A percentile compares a stretch with the other conserved stretches of the same genome.
phyloP scores from a whole-genome alignment of 2,113 vertebrate species.

The Lycaon pictus region DNA sequence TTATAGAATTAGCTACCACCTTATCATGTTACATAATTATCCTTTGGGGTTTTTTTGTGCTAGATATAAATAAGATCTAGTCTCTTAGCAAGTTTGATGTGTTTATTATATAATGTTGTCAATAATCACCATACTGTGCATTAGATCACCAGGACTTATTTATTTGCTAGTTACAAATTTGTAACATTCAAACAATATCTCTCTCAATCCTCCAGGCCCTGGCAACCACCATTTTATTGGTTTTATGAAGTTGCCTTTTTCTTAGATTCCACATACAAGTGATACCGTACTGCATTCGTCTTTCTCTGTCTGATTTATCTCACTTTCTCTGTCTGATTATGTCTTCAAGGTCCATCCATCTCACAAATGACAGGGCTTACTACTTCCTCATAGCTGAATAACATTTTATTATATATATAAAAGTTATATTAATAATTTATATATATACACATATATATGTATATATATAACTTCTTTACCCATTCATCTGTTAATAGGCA shows the following conservation, averaged over 20 bases:
- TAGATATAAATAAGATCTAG: not conserved
- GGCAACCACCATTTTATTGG: not conserved
- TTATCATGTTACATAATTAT: not conserved
- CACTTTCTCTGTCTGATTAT: not conserved
- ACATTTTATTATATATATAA: not conserved
- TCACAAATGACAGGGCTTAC: not conserved
- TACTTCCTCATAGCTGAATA: not conserved
- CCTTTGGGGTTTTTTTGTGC: not conserved
- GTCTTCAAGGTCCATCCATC: not conserved
- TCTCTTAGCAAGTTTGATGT: not conserved
- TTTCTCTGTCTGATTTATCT: not conserved
- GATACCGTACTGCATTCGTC: not conserved
- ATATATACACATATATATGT: no score
- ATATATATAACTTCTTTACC: no score
- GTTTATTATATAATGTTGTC: not conserved
- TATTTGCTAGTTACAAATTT: not conserved
- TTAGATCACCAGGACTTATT: not conserved
- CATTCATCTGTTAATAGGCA: not conserved
- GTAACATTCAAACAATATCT: not conserved
- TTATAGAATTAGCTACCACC: not conserved
- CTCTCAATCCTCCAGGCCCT: not conserved
- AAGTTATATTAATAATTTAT: no score
- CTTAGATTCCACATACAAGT: not conserved
- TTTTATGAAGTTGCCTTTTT: not conserved
- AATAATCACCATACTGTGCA: not conserved